These are phyloP conservation scores for Astreopora myriophthalma DNA, from an alignment of 64 coral and sea anemone species.

Conservation along the genomic window DNA sequence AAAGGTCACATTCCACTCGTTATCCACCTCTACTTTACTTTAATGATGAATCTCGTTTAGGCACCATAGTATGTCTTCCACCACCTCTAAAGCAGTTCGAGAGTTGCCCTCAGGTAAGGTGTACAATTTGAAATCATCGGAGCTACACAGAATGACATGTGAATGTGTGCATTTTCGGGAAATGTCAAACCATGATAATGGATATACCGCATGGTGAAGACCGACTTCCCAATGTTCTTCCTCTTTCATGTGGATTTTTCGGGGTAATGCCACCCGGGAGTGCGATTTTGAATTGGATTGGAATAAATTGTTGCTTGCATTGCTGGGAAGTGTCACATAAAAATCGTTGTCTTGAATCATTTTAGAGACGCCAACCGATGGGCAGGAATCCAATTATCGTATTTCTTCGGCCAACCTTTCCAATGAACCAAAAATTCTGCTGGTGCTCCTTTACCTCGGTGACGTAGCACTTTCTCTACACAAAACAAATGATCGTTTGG, in stretches of 20 bases:
- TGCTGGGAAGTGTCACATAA: not conserved
- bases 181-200: not conserved
- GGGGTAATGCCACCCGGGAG: not conserved
- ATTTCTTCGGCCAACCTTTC: not conserved
- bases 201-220: not conserved
- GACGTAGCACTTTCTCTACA: constrained; percentile 11
- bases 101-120: no score
- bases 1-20: no score
- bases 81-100: no score
- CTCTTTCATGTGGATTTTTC: not conserved
- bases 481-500: constrained; percentile 6
- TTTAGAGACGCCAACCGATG: not conserved
- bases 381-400: constrained; percentile 13
- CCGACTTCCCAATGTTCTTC: not conserved
- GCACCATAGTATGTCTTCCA: no score
- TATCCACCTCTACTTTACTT: no score
- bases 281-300: not conserved
- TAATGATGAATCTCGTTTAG: no score
- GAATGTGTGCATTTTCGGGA: no score
- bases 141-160: no score
- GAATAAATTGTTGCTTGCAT: not conserved
- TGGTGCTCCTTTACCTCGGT: no score
- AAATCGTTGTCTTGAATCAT: not conserved
- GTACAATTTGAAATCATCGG: no score
- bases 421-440: constrained; percentile 28